Evolutionary conservation across 2,888 invertebrate species (phyloP).

Genomic region (Gryllus longicercus): DNA sequence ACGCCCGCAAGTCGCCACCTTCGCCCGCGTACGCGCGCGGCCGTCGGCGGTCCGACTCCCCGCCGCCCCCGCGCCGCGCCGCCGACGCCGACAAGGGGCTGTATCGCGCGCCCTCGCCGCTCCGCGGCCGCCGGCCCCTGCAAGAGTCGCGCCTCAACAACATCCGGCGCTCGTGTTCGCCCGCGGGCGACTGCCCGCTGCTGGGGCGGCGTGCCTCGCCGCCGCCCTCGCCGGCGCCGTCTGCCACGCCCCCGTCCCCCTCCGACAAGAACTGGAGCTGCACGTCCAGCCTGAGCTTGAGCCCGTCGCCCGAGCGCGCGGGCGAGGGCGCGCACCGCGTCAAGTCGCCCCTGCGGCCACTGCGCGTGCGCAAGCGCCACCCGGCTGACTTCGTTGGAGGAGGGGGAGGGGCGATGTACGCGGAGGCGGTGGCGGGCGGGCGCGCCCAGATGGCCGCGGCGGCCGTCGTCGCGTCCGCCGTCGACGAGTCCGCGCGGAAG

Average conservation of each 20-base stretch:
- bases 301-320: conserved; percentile 33
- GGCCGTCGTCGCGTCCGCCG: not conserved
- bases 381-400: not conserved
- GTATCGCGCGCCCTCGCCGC: not conserved
- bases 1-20: not conserved
- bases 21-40: not conserved
- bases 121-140: conserved; percentile 19
- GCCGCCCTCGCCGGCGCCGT: not conserved
- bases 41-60: not conserved
- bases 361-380: conserved; percentile 11
- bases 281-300: conserved; percentile 31
- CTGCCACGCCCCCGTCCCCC: not conserved
- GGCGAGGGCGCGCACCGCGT: conserved; percentile 25
- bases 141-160: conserved; percentile 26
- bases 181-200: not conserved
- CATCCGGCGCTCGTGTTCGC: not conserved
- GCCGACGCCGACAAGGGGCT: not conserved
- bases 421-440: no score
- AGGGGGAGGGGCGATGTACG: not conserved
- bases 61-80: not conserved
- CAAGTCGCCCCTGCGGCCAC: conserved; percentile 22
- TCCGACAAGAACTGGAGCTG: not conserved
- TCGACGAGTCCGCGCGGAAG: not conserved
- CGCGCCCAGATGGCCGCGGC: not conserved
- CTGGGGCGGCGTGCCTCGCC: not conserved